phyloP scores from a whole-genome alignment of 2,797 vertebrate species.

The Channa striata region DNA sequence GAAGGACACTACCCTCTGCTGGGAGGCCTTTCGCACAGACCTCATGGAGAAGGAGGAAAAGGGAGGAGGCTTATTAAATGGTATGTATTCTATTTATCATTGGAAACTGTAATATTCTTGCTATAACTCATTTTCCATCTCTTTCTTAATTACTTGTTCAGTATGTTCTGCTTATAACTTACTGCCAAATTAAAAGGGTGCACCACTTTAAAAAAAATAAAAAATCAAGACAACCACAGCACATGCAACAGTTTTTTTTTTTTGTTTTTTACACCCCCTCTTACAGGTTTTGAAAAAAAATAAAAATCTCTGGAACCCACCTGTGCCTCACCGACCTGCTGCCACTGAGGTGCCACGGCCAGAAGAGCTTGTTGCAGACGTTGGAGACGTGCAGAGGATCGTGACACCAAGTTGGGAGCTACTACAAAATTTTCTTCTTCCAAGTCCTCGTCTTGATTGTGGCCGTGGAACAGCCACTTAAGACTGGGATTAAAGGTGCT shows the following conservation, averaged over 20 bases:
- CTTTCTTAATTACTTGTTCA: no score
- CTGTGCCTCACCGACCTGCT: constrained; percentile 38
- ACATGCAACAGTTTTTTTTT: no score
- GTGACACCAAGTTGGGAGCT: constrained; percentile 69
- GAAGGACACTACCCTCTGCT: constrained; percentile 53
- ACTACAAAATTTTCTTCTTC: constrained; percentile 69
- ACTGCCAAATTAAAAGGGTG: no score
- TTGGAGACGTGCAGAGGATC: constrained; percentile 71
- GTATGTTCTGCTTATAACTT: no score
- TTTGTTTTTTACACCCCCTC: no score
- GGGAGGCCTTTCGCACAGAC: constrained; percentile 46
- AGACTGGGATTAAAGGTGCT: constrained; percentile 73
- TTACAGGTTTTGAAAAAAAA: no score
- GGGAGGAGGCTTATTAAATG: not conserved
- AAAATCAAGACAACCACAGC: no score
- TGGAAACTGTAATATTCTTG: no score
- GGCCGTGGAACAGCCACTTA: constrained; percentile 66
- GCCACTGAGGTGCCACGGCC: constrained; percentile 68
- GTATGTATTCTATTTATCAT: no score
- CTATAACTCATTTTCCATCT: no score
- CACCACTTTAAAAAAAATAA: no score
- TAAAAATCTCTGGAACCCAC: constrained; percentile 23
- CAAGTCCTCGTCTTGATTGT: constrained; percentile 58
- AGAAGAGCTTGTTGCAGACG: constrained; percentile 71
- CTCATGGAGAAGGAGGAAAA: constrained; percentile 14